These are phyloP conservation scores for Exaiptasia diaphana DNA, from an alignment of 64 coral and sea anemone species.

Conservation along the genomic window DNA sequence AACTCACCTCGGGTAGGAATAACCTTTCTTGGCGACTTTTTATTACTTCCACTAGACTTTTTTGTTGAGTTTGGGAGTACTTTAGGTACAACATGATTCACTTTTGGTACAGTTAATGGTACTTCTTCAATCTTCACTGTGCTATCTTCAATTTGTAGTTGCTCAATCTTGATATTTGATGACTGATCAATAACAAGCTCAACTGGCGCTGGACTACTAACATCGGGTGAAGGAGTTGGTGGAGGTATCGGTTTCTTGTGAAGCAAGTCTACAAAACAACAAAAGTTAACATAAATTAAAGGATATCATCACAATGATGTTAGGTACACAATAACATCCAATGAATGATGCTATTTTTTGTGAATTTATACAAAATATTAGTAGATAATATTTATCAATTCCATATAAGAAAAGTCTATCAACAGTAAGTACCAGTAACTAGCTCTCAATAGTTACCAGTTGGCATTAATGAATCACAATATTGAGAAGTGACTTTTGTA, in stretches of 20 bases:
- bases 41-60: slow-evolving; percentile 47
- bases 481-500: no score
- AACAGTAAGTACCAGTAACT: no score
- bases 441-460: no score
- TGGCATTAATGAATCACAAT: no score
- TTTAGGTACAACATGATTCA: slow-evolving; percentile 45
- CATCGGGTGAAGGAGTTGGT: slow-evolving; percentile 55
- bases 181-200: slow-evolving; percentile 53
- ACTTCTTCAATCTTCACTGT: slow-evolving; percentile 97
- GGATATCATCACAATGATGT: no score
- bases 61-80: slow-evolving; percentile 22
- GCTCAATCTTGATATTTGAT: slow-evolving; percentile 67
- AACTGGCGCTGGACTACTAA: slow-evolving; percentile 31
- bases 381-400: no score
- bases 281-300: not conserved
- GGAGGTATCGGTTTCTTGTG: slow-evolving; percentile 66
- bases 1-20: slow-evolving; percentile 87
- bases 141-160: slow-evolving; percentile 62
- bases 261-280: slow-evolving; percentile 49
- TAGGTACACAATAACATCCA: no score
- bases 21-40: slow-evolving; percentile 84
- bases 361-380: no score
- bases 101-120: slow-evolving; percentile 64
- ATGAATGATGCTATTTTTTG: no score
- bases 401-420: no score